These are phyloP conservation scores for Seira ritae DNA, from an alignment of 2,888 invertebrate genomes.

Conservation along the genomic window DNA sequence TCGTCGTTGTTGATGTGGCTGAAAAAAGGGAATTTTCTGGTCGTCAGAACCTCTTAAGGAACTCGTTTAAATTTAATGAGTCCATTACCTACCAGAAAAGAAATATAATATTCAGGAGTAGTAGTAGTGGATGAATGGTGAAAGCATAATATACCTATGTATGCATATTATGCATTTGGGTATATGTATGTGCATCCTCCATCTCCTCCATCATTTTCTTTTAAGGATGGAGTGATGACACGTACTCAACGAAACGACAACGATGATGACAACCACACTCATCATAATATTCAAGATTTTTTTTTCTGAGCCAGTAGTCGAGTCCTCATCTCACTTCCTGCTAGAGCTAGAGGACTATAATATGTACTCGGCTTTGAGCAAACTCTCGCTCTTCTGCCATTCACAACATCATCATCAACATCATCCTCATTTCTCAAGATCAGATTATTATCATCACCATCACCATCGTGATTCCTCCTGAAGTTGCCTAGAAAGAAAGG, in stretches of 20 bases:
- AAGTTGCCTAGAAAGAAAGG: constrained; percentile 4
- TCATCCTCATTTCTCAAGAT: constrained; percentile 16
- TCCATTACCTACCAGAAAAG: constrained; percentile 45
- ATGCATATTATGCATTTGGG: too few species aligned
- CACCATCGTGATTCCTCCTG: background rate
- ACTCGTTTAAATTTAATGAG: constrained; percentile 63
- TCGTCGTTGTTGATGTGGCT: background rate
- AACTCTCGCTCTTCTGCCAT: background rate
- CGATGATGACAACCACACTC: constrained; percentile 11
- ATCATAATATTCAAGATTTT: constrained; percentile 13
- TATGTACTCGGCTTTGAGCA: background rate
- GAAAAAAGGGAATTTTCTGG: constrained; percentile 50
- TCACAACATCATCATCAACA: constrained; percentile 17
- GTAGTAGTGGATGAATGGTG: too few species aligned
- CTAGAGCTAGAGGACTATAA: background rate
- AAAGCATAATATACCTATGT: too few species aligned
- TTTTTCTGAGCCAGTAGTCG: too few species aligned
- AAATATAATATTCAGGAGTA: background rate
- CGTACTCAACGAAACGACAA: constrained; percentile 16
- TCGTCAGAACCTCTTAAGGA: constrained; percentile 52
- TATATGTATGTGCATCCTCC: too few species aligned
- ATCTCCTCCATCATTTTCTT: too few species aligned
- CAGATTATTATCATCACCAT: constrained; percentile 20
- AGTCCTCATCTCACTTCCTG: background rate
- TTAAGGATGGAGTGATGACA: constrained; percentile 8